Conservation (phyloP, 2,888 invertebrate species). For the Oeneis ivallda region DNA sequence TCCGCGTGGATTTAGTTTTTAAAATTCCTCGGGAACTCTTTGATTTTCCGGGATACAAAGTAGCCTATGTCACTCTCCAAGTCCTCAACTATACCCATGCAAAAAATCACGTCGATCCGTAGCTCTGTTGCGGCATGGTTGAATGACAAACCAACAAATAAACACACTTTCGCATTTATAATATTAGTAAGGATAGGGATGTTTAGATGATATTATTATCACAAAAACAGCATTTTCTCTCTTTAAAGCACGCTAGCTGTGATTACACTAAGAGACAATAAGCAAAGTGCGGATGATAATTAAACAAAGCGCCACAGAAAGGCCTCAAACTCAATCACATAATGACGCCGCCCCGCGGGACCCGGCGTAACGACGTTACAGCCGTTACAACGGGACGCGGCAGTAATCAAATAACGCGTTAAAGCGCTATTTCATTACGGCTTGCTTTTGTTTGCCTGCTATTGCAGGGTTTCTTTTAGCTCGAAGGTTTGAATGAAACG, state of each 20-base stretch:
- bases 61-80: too few relatives aligned
- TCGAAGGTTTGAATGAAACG: too few relatives aligned
- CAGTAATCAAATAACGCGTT: constrained; percentile 26
- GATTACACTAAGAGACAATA: constrained; percentile 14
- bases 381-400: constrained; percentile 14
- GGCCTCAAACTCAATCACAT: constrained; percentile 32
- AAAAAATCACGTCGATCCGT: too few relatives aligned
- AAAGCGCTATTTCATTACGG: neutral
- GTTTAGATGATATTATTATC: neutral
- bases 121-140: too few relatives aligned
- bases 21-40: too few relatives aligned
- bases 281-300: constrained; percentile 14
- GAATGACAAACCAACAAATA: too few relatives aligned
- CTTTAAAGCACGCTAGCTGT: neutral
- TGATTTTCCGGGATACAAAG: too few relatives aligned
- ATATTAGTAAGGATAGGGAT: too few relatives aligned
- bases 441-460: constrained; percentile 8
- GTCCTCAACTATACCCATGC: too few relatives aligned
- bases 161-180: too few relatives aligned
- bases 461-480: neutral
- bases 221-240: neutral
- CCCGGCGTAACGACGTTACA: constrained; percentile 14
- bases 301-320: constrained; percentile 25
- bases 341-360: constrained; percentile 26
- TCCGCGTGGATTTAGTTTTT: too few relatives aligned